Evolutionary conservation across 2,888 invertebrate species (phyloP).

Genomic region (Bombylius discolor): DNA sequence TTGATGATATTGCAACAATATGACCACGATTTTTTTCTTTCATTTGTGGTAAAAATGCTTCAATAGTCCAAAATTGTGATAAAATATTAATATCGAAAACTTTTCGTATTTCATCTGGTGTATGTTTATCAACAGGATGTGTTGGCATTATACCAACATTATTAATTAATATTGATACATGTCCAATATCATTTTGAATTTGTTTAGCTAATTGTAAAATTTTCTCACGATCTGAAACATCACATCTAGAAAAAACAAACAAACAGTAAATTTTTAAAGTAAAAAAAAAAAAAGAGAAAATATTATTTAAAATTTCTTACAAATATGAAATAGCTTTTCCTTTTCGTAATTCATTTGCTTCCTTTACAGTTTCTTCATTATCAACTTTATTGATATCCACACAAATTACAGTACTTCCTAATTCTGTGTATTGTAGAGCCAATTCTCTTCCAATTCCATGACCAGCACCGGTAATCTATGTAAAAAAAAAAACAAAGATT

Average conservation of each 20-base stretch:
- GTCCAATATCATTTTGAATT: conserved; percentile 56
- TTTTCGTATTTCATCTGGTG: conserved; percentile 52
- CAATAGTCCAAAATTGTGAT: conserved; percentile 63
- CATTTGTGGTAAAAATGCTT: conserved; percentile 67
- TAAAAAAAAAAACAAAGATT: no score
- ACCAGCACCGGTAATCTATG: conserved; percentile 78
- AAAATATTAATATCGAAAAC: conserved; percentile 64
- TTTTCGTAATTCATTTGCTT: conserved; percentile 36
- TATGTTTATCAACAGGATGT: conserved; percentile 51
- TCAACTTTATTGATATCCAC: conserved; percentile 61
- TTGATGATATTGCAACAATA: conserved; percentile 61
- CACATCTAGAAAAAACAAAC: conserved; percentile 44
- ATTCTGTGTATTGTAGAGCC: conserved; percentile 54
- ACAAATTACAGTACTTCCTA: conserved; percentile 60
- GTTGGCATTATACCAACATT: conserved; percentile 83
- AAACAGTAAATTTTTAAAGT: neutral
- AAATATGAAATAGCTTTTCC: conserved; percentile 36
- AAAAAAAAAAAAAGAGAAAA: conserved; percentile 1
- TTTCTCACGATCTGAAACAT: conserved; percentile 57
- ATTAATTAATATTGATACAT: conserved; percentile 65
- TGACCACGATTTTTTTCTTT: conserved; percentile 60
- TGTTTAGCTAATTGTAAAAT: conserved; percentile 50
- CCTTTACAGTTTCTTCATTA: conserved; percentile 52
- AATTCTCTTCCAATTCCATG: conserved; percentile 74
- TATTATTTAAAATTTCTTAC: conserved; percentile 23